A percentile compares a stretch with the other conserved stretches of the same genome.
phyloP scores from a whole-genome alignment of 2,888 invertebrate species.

The Pocota personata region DNA sequence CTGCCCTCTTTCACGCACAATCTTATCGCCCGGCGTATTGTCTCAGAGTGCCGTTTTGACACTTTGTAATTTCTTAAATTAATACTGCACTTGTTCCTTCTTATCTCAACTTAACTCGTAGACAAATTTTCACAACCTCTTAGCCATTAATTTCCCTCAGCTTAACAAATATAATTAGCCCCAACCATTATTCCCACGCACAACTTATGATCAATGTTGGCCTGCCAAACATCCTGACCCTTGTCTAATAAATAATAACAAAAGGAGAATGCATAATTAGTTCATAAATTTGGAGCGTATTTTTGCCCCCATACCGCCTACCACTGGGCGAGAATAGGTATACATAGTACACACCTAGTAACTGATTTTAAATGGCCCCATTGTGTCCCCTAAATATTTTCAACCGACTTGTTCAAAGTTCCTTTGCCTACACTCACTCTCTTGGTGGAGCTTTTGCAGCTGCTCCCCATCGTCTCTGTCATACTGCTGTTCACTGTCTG shows the following conservation, averaged over 20 bases:
- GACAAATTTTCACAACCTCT: constrained; percentile 49
- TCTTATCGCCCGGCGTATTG: constrained; percentile 44
- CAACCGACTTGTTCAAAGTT: neutral
- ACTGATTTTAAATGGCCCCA: constrained; percentile 50
- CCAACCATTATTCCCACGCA: constrained; percentile 51
- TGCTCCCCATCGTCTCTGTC: neutral
- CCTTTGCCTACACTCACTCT: neutral
- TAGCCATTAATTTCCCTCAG: constrained; percentile 47
- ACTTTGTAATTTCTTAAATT: constrained; percentile 44
- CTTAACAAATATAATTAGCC: constrained; percentile 58
- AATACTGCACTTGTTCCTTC: constrained; percentile 39
- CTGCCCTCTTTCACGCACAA: neutral
- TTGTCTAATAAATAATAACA: constrained; percentile 61
- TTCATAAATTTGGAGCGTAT: constrained; percentile 57
- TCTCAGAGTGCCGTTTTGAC: constrained; percentile 32
- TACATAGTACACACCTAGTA: constrained; percentile 32
- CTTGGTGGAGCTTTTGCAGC: constrained; percentile 19
- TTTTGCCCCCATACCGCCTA: neutral
- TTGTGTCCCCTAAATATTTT: constrained; percentile 10
- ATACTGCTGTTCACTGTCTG: constrained; percentile 1
- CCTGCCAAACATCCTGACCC: constrained; percentile 57
- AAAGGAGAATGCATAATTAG: constrained; percentile 61
- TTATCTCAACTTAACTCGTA: constrained; percentile 36
- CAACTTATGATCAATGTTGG: constrained; percentile 61
- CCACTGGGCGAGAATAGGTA: neutral